phyloP scores from a whole-genome alignment of 2,113 vertebrate genomes.

The Heterotilapia buettikoferi region DNA sequence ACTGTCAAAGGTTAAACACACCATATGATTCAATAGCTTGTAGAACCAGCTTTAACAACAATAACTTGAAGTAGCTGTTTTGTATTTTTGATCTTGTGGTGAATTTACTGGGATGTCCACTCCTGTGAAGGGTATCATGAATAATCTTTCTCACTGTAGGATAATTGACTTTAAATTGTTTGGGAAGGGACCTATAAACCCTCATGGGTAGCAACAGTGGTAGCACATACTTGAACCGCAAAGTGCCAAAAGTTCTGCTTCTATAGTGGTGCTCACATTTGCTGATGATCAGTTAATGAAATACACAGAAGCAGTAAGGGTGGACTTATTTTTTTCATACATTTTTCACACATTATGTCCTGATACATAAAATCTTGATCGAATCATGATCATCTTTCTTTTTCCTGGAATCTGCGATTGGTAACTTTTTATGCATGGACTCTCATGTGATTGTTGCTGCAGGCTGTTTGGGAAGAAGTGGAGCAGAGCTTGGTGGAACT shows the following conservation, averaged over 20 bases:
- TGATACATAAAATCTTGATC: neutral
- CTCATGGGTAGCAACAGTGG: neutral
- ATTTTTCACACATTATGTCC: neutral
- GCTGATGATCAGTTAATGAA: neutral
- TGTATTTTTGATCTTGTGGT: neutral
- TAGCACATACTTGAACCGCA: fast-evolving
- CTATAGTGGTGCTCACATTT: neutral
- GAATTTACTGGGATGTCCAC: neutral
- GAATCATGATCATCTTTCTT: neutral
- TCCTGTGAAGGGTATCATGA: neutral
- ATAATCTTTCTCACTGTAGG: neutral
- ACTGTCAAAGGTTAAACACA: fast-evolving
- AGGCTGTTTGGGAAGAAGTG: conserved; percentile 75
- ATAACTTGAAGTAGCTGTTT: neutral
- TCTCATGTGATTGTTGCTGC: neutral
- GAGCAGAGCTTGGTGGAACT: conserved; percentile 62
- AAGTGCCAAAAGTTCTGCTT: neutral
- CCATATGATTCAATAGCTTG: neutral
- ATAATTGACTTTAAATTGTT: neutral
- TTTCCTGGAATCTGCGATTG: neutral
- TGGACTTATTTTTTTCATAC: neutral
- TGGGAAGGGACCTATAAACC: neutral
- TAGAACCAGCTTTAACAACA: neutral
- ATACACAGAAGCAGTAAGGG: neutral
- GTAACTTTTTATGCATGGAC: neutral